Percentiles rank a stretch among this genome's conserved stretches.
Evolutionary conservation across 2,888 invertebrate species (phyloP).

Genomic region (Aethes cnicana): DNA sequence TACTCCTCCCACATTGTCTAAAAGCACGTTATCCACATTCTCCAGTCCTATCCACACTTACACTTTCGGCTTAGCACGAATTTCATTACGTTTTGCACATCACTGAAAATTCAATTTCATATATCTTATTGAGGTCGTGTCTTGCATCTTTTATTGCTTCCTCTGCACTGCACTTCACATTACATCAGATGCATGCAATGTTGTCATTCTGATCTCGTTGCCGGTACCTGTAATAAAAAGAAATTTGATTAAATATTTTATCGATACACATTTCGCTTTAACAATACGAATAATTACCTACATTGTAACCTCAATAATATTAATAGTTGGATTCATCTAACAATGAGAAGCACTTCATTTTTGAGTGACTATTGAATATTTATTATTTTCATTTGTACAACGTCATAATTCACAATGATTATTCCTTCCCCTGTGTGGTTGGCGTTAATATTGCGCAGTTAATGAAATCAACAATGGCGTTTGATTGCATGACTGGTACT

Average conservation of each 20-base stretch:
- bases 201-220: conserved; percentile 13
- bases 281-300: no score
- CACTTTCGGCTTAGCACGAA: not conserved
- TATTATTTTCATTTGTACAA: no score
- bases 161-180: conserved; percentile 20
- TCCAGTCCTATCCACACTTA: not conserved
- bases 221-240: conserved; percentile 23
- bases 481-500: no score
- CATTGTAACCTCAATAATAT: no score
- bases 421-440: no score
- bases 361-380: no score
- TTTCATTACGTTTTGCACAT: conserved; percentile 11
- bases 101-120: conserved; percentile 8
- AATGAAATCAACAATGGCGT: no score
- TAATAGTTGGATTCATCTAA: no score
- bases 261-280: no score
- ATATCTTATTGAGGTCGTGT: conserved; percentile 2
- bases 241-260: conserved; percentile 6
- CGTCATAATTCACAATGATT: no score
- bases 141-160: conserved; percentile 23
- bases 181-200: conserved; percentile 14
- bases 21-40: conserved; percentile 21
- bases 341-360: no score
- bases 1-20: conserved; percentile 35
- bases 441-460: no score